Base-by-base conservation (phyloP, 1,140 invertebrate genomes). In the Drosophila cardini region DNA sequence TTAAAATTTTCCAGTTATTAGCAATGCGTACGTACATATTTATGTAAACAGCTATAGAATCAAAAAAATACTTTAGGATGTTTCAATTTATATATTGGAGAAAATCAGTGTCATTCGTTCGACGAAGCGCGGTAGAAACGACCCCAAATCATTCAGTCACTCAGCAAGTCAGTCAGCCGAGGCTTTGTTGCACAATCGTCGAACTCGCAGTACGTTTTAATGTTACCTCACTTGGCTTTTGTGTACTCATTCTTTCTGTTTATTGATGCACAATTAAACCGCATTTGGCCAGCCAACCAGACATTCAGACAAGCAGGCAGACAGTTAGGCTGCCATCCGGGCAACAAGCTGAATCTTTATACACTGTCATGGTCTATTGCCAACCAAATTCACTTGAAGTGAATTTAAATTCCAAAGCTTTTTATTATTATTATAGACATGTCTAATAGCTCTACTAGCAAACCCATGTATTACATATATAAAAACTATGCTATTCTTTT, bases 321-420 rank as follows among this genome's bases (percentile, higher is more conserved):
- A 53, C 46, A 43, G 52, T 50, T 57, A 64, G 61, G 26, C 63
- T 58, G 55, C 32, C 76, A 58, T 56, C 68, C 76, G 73, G 61
- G 61, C 68, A 86, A 67, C 79, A 74, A 55, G 71, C 68, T 67
- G 63, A 75, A 72, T 78, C 75, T 86, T 82, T 82, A 56, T 76
- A 73, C 61, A 73, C 61, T 75, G 82, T 87, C 83, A 86, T 64
- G 83, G 82, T 86, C 83, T 79, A 87, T 87, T 87, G 82, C 76
- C 72, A 63, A 40, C 42, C 67, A 43, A 87, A 72, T 87, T 69
- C 40, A 74, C 68, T 82, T 65, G 63, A 71, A 78, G 72, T 68
- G 63, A 48, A 64, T 75, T 72, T 63, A 75, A 72, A 76, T 69
- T 75, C 46, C 62, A 52, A 56, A 62, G 40, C 11, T 26, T 48